Base-by-base conservation (phyloP, 2,113 vertebrate species). In the Labrus mixtus region DNA sequence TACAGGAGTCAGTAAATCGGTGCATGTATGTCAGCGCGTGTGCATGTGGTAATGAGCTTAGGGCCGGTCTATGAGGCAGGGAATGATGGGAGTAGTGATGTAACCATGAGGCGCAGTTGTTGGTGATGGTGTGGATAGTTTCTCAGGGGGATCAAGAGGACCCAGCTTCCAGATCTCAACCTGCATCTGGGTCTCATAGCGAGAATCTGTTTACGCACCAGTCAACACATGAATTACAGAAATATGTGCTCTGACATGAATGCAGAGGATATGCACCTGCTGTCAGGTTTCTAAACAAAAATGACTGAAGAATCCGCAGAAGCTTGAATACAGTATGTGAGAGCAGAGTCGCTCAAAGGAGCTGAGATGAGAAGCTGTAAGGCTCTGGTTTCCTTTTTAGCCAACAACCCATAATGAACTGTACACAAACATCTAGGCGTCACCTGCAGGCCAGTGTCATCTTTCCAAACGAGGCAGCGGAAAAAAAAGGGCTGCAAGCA, bases 361-460 rank as follows among this genome's bases (percentile, higher is more conserved):
- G 64, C 1, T 13, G 86, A 78, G 6, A 74, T 79, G 48, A 79
- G 25, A 81, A 78, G 77, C 82, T 17, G 60, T 12, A 20, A 17
- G 62, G 81, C 50, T 92, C 78, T 55, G 73, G 80, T 89, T 87
- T 87, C 84, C 86, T 86, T 87, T 89, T 68, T 73, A 87, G 79
- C 46, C 62, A 72, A 54, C 39, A 57, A 85, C 78, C 82, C 67
- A 65, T 73, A 57, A 73, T 84, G 53, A 87, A 89, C 83, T 46
- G 59, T 37, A 64, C 53, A 50, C 58, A 81, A 70, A 61, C 13
- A 80, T 90, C 87, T 89, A 82, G 79, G 91, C 84, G 68, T 82
- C 69, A 81, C 70, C 15, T 76, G 71, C 39, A 36, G 10, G 53
- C 55, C 37, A 62, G 81, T 73, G 56, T 70, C 73, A 73, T 78